phyloP scores from a whole-genome alignment of 2,797 vertebrate species.

The Gymnoscopelus braueri region DNA sequence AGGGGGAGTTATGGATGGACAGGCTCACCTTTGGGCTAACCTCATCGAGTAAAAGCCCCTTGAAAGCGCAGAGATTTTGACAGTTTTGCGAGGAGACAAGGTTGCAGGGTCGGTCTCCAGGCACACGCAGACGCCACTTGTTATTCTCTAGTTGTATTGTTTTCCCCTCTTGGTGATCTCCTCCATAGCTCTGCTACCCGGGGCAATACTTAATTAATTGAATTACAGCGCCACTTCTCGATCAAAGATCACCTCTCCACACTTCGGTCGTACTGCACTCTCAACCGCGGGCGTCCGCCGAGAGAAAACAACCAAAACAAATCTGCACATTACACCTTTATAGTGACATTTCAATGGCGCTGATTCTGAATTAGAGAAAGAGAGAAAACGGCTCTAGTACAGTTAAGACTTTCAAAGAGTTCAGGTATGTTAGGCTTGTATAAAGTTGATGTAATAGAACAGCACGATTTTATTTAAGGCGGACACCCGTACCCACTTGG shows the following conservation, averaged over 20 bases:
- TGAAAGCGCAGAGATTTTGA: conserved; percentile 69
- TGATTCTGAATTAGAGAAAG: conserved; percentile 36
- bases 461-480: conserved; percentile 28
- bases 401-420: background rate
- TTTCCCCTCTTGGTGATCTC: conserved; percentile 48
- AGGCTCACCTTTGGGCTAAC: conserved; percentile 74
- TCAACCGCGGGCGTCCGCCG: conserved; percentile 16
- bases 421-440: conserved; percentile 28
- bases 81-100: conserved; percentile 72
- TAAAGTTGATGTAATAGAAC: conserved; percentile 21
- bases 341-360: conserved; percentile 36
- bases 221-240: conserved; percentile 49
- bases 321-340: conserved; percentile 48
- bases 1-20: conserved; percentile 67
- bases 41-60: conserved; percentile 79
- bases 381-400: background rate
- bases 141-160: conserved; percentile 64
- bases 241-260: conserved; percentile 50
- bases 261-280: conserved; percentile 16
- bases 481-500: background rate
- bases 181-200: conserved; percentile 48
- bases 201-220: conserved; percentile 67
- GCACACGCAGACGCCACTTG: conserved; percentile 35
- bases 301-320: conserved; percentile 44
- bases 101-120: conserved; percentile 59